Evolutionary conservation across 1,140 invertebrate species (phyloP).

Genomic region (Eufriesea mexicana): DNA sequence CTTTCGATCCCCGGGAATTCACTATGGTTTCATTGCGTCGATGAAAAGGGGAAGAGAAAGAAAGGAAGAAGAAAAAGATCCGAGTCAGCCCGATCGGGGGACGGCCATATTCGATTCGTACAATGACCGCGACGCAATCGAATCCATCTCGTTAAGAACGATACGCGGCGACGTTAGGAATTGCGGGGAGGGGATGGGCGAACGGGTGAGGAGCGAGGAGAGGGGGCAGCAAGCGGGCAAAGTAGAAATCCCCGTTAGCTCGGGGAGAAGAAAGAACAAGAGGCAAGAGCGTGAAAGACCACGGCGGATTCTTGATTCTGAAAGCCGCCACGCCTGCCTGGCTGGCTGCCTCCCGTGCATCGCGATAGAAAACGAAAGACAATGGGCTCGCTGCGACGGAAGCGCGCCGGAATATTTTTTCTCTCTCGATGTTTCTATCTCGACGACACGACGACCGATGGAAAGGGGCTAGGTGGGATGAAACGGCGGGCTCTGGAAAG

Average conservation of each 20-base stretch:
- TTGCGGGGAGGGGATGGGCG: not conserved
- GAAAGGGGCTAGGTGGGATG: not conserved
- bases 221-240: slow-evolving; percentile 17
- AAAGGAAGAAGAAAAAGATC: not conserved
- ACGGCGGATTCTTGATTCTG: slow-evolving; percentile 49
- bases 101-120: slow-evolving; percentile 1
- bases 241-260: slow-evolving; percentile 32
- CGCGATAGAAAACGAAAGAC: slow-evolving; percentile 59
- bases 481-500: not conserved
- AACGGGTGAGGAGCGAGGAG: too few species aligned
- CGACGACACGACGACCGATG: slow-evolving; percentile 14
- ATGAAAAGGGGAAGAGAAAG: not conserved
- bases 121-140: slow-evolving; percentile 39
- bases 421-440: slow-evolving; percentile 58
- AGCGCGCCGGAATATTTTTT: slow-evolving; percentile 53
- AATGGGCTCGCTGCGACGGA: slow-evolving; percentile 63
- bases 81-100: not conserved
- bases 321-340: slow-evolving; percentile 55
- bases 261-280: slow-evolving; percentile 43
- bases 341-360: slow-evolving; percentile 33
- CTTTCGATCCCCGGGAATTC: not conserved
- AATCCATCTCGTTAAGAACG: slow-evolving; percentile 52
- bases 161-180: slow-evolving; percentile 9
- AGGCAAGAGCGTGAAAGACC: slow-evolving; percentile 48
- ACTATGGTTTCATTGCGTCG: not conserved